phyloP scores from a whole-genome alignment of 2,888 invertebrate genomes.

The Gisinianus flammeolus region DNA sequence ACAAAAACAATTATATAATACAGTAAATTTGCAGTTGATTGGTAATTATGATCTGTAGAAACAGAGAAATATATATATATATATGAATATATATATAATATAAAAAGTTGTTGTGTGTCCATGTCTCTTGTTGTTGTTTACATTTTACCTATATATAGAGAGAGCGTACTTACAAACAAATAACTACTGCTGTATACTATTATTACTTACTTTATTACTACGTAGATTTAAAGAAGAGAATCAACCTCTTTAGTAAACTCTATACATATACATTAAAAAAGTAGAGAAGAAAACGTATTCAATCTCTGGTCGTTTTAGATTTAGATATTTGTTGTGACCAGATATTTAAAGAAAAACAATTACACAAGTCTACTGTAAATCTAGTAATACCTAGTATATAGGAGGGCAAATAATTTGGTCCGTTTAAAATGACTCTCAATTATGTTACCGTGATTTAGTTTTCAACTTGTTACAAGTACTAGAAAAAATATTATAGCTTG shows the following conservation, averaged over 20 bases:
- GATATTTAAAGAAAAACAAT: not conserved
- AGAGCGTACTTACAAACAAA: constrained; percentile 15
- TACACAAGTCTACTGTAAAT: too few species aligned
- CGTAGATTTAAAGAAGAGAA: not conserved
- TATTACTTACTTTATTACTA: not conserved
- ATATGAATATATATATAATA: not conserved
- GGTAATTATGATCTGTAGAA: constrained; percentile 18
- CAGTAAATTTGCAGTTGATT: constrained; percentile 24
- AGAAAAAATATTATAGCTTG: not conserved
- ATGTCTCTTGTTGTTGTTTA: constrained; percentile 29
- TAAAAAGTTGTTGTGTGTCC: not conserved
- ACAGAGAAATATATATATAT: constrained; percentile 14
- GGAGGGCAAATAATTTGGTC: too few species aligned
- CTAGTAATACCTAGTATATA: too few species aligned
- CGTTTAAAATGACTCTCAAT: not conserved
- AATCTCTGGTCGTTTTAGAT: not conserved
- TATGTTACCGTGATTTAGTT: not conserved
- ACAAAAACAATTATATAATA: constrained; percentile 1
- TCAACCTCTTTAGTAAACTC: not conserved
- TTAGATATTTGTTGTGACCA: constrained; percentile 8
- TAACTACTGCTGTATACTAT: constrained; percentile 1
- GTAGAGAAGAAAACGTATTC: not conserved
- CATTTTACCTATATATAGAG: constrained; percentile 10
- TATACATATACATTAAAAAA: not conserved
- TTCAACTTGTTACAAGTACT: not conserved